Conservation (phyloP, 2,113 vertebrate species). For the Nymphicus hollandicus region DNA sequence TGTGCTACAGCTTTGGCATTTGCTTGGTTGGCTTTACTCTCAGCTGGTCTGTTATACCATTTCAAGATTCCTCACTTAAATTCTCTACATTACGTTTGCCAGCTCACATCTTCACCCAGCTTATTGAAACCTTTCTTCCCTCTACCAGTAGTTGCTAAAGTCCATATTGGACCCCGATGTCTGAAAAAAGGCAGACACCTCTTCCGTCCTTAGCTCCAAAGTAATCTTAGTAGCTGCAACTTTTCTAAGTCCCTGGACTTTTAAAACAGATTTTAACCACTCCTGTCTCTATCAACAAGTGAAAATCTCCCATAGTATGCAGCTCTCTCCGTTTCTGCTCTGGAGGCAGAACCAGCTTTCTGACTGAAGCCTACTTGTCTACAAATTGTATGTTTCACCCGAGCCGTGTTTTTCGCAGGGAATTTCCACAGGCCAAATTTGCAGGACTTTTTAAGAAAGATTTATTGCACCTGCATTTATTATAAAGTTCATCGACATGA, state of each 20-base stretch:
- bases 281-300: not conserved
- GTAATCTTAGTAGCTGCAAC: not conserved
- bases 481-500: not conserved
- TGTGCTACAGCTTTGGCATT: not conserved
- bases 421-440: constrained; percentile 5
- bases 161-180: not conserved
- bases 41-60: not conserved
- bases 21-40: not conserved
- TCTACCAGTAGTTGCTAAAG: not conserved
- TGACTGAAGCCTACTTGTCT: not conserved
- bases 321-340: not conserved
- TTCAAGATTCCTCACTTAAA: not conserved
- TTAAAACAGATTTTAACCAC: not conserved
- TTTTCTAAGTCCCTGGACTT: not conserved
- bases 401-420: not conserved
- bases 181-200: not conserved
- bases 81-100: not conserved
- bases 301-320: not conserved
- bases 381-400: not conserved
- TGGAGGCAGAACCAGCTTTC: not conserved
- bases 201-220: not conserved
- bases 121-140: not conserved
- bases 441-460: not conserved
- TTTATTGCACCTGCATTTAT: not conserved
- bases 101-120: not conserved